Evolutionary conservation across 2,888 invertebrate genomes (phyloP).

Genomic region (Drosophila paramelanica): DNA sequence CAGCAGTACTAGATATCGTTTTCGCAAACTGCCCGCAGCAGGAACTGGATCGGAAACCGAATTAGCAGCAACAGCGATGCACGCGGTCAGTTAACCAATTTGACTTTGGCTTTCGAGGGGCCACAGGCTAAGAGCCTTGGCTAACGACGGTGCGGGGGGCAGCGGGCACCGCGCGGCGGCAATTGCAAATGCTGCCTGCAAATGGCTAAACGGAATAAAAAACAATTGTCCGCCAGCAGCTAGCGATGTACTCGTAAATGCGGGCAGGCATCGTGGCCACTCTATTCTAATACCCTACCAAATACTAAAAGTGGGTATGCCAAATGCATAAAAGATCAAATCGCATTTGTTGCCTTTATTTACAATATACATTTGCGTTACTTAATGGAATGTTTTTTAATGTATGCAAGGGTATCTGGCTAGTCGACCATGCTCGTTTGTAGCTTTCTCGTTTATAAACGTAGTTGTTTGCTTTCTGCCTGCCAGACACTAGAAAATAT

Average conservation of each 20-base stretch:
- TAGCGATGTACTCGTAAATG: slow-evolving; percentile 14
- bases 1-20: slow-evolving; percentile 11
- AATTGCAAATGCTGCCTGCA: slow-evolving; percentile 40
- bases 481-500: slow-evolving; percentile 16
- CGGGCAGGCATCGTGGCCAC: slow-evolving; percentile 9
- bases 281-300: neutral
- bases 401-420: neutral
- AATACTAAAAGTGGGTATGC: neutral
- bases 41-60: slow-evolving; percentile 3
- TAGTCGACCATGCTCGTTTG: neutral
- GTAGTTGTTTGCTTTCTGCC: slow-evolving; percentile 13
- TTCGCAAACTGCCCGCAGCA: slow-evolving; percentile 2
- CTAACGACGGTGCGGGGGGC: slow-evolving; percentile 2
- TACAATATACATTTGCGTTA: too few species aligned
- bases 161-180: slow-evolving; percentile 9
- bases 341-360: too few species aligned
- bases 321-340: too few species aligned
- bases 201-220: slow-evolving; percentile 28
- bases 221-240: slow-evolving; percentile 37
- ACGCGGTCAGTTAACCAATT: slow-evolving; percentile 43
- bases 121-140: slow-evolving; percentile 29
- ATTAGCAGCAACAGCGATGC: slow-evolving; percentile 7
- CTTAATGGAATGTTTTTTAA: too few species aligned
- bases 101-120: slow-evolving; percentile 39
- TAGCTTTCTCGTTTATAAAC: slow-evolving; percentile 1